Evolutionary conservation across 2,797 vertebrate species (phyloP).

Genomic region (Dicrostonyx torquatus): DNA sequence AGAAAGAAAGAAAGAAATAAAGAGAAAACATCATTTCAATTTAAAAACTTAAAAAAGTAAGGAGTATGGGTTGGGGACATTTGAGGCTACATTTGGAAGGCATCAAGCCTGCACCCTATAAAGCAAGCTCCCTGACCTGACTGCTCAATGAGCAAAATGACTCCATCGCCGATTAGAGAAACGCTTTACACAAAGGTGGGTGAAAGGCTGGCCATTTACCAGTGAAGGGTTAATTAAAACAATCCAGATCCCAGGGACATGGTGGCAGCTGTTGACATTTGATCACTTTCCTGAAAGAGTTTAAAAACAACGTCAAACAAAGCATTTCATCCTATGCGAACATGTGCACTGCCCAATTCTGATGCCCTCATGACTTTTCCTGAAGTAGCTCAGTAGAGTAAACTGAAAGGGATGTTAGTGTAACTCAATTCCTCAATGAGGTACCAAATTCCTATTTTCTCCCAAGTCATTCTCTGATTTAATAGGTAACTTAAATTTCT

Average conservation of each 20-base stretch:
- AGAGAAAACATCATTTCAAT: not conserved
- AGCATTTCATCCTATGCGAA: not conserved
- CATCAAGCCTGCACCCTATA: not conserved
- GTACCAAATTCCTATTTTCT: slow-evolving; percentile 66
- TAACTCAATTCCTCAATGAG: slow-evolving; percentile 62
- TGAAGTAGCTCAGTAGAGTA: slow-evolving; percentile 44
- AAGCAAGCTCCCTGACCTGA: not conserved
- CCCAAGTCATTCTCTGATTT: slow-evolving; percentile 61
- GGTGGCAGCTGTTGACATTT: slow-evolving; percentile 60
- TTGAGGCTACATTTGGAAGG: not conserved
- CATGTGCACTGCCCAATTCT: not conserved
- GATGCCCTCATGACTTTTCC: slow-evolving; percentile 33
- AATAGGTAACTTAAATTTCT: slow-evolving; percentile 69
- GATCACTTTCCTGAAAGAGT: slow-evolving; percentile 30
- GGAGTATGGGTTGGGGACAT: not conserved
- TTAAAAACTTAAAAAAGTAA: not conserved
- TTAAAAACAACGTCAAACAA: slow-evolving; percentile 29
- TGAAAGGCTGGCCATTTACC: slow-evolving; percentile 47
- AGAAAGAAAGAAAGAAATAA: too few species aligned
- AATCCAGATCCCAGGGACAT: not conserved
- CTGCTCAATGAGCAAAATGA: not conserved
- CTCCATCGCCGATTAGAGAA: slow-evolving; percentile 23
- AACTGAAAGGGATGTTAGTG: slow-evolving; percentile 61
- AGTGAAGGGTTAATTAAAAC: slow-evolving; percentile 65
- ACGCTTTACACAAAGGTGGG: not conserved